Percentiles rank a stretch among this genome's conserved stretches.
These are phyloP conservation scores for Carabus problematicus DNA, from an alignment of 2,888 invertebrate genomes.

Conservation along the genomic window DNA sequence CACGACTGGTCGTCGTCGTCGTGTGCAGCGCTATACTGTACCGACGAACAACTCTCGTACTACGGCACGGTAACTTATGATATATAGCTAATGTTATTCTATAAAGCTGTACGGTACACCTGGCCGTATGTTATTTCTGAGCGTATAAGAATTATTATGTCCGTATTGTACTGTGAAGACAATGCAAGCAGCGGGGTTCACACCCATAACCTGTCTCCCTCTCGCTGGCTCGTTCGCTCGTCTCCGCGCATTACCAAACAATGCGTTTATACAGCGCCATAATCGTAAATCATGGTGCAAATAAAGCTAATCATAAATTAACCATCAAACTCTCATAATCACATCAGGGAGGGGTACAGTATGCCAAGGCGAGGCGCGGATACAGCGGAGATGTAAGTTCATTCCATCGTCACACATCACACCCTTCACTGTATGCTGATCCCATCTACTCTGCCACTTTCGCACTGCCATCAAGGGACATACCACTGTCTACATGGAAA, in stretches of 20 bases:
- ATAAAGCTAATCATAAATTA: constrained; percentile 49
- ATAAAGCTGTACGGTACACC: constrained; percentile 50
- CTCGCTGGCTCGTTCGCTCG: constrained; percentile 44
- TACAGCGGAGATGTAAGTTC: neutral
- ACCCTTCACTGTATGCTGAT: too few species aligned
- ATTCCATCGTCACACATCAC: neutral
- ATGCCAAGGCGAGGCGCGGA: too few species aligned
- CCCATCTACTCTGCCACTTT: too few species aligned
- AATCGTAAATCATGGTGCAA: constrained; percentile 51
- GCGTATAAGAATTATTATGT: constrained; percentile 56
- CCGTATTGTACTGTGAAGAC: constrained; percentile 55
- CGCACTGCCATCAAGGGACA: too few species aligned
- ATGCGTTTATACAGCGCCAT: constrained; percentile 52
- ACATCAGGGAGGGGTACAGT: constrained; percentile 25
- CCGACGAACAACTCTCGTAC: neutral
- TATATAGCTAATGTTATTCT: constrained; percentile 52
- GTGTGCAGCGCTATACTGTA: neutral
- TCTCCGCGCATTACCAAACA: constrained; percentile 52
- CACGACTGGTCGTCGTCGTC: constrained; percentile 23
- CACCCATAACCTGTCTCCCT: constrained; percentile 52
- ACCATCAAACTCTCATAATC: constrained; percentile 47
- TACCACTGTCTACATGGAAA: too few species aligned
- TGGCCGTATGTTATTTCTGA: constrained; percentile 51
- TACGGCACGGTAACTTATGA: constrained; percentile 46
- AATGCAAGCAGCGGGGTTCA: constrained; percentile 54